Evolutionary conservation across 2,797 vertebrate genomes (phyloP).

Genomic region (Heterohyrax brucei): DNA sequence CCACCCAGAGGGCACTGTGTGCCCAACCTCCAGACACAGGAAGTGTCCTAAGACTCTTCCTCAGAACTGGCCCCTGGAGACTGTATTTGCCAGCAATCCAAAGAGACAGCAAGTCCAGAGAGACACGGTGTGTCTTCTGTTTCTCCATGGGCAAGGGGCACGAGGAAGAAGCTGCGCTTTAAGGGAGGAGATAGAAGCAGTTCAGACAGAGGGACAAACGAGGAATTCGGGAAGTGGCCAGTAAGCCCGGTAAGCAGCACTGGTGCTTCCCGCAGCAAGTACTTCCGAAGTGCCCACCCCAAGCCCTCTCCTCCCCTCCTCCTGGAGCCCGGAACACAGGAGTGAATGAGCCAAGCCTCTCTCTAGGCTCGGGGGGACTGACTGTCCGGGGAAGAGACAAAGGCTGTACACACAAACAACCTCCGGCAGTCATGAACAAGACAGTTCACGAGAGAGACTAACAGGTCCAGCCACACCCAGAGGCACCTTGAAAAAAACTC

Average conservation of each 20-base stretch:
- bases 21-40: neutral
- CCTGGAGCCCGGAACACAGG: neutral
- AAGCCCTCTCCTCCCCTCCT: neutral
- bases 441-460: neutral
- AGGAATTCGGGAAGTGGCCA: neutral
- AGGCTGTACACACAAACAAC: neutral
- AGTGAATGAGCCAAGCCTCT: neutral
- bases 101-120: slow-evolving; percentile 9
- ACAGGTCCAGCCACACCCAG: neutral
- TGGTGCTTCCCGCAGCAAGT: neutral
- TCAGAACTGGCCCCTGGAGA: neutral
- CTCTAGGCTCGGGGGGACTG: neutral
- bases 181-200: neutral
- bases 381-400: neutral
- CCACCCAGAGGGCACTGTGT: neutral
- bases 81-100: neutral
- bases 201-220: neutral
- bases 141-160: slow-evolving; percentile 47
- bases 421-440: neutral
- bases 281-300: neutral
- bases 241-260: neutral
- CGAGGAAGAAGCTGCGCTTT: neutral
- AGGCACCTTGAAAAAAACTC: neutral
- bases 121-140: slow-evolving; percentile 61
- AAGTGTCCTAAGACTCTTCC: neutral